Base-by-base conservation (phyloP, 2,797 vertebrate genomes). In the Calcarius lapponicus region DNA sequence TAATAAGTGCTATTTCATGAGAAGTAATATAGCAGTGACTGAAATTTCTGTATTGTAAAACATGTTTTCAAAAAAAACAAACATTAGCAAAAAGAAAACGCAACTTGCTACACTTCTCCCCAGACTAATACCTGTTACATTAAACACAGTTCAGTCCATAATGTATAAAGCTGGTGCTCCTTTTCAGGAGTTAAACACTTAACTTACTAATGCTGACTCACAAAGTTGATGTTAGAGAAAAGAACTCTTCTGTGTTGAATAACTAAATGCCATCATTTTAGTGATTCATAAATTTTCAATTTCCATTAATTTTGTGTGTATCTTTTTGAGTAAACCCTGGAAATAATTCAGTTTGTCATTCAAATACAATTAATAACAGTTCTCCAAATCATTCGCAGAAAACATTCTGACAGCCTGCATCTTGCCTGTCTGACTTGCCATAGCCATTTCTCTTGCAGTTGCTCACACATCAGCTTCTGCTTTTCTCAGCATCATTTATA, bases 161-260 rank as follows among this genome's bases (percentile, higher is more conserved):
- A 85, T 28, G 50, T 64, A 85, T 17, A 89, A 91, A 91, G 43
- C 24, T 89, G 54, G 48, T 80, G 11, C 31, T 93, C 36, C 18
- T 86, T 82, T 94, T 83, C 42, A 61, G 38, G 11, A 67, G 9
- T 69, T 85, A 89, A 81, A 90, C 40, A 47, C 83, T 87, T 87
- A 69, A 69, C 57, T 83, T 87, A 76, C 24, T 88, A 83, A 91
- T 34, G 16, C 34, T 73, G 29, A 83, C 38, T 91, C 75, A 34
- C 60, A 61, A 94, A 95, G 81, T 34, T 71, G 48, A 76, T 90
- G 28, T 60, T 51, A 76, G n/a, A 78, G 64, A 91, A 86, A 92
- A 81, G 14, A 78, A 88, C 25, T 34, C 29, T 75, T 24, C 32
- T 62, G 26, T 78, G 34, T 47, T 67, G 25, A 87, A 71, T 50